Evolutionary conservation across 2,888 invertebrate genomes (phyloP).

Genomic region (Conomelus anceps): DNA sequence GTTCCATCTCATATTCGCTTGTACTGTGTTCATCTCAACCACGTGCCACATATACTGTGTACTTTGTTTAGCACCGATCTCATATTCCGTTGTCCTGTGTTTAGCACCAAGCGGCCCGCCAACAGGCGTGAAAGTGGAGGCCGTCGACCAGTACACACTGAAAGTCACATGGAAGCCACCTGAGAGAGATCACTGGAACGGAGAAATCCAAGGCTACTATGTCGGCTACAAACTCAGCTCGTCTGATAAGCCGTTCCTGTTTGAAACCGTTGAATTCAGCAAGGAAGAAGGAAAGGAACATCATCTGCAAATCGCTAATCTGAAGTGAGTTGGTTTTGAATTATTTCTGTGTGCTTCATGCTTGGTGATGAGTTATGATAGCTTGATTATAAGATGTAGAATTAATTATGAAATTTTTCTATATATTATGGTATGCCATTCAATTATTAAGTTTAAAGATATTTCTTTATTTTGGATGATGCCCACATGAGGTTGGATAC

Average conservation of each 20-base stretch:
- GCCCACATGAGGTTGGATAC: no score
- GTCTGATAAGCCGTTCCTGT: constrained; percentile 74
- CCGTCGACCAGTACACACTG: constrained; percentile 78
- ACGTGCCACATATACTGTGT: no score
- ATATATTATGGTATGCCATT: no score
- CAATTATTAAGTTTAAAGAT: no score
- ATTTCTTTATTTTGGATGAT: no score
- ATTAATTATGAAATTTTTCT: no score
- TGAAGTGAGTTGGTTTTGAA: constrained; percentile 50
- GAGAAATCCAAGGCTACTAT: constrained; percentile 83
- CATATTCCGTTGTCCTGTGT: neutral
- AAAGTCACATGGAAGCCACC: constrained; percentile 89
- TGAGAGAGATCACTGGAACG: constrained; percentile 83
- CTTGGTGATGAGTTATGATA: no score
- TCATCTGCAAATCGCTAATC: constrained; percentile 69
- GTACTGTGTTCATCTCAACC: no score
- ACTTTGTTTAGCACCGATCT: neutral
- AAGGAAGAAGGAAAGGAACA: constrained; percentile 89
- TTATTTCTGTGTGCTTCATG: constrained; percentile 64
- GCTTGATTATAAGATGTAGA: no score
- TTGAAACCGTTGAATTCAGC: constrained; percentile 85
- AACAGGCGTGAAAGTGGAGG: constrained; percentile 75
- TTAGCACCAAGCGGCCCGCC: constrained; percentile 72
- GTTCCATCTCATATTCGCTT: no score
- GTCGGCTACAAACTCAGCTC: constrained; percentile 81